Evolutionary conservation across 2,888 invertebrate genomes (phyloP).

Genomic region (Apotomis capreana): DNA sequence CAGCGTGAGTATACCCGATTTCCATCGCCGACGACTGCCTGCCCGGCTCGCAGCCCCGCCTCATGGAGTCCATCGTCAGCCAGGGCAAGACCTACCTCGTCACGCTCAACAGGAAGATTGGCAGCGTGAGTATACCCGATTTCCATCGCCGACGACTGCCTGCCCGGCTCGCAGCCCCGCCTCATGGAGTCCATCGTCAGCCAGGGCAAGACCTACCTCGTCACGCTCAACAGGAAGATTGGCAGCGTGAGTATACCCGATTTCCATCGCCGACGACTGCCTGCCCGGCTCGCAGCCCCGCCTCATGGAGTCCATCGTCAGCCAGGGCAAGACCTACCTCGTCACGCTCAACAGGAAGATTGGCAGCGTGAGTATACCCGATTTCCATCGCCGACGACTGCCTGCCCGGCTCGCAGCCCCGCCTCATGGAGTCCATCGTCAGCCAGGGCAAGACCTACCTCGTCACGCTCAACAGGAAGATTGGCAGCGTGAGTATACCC

Average conservation of each 20-base stretch:
- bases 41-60: constrained; percentile 61
- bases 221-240: constrained; percentile 73
- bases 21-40: constrained; percentile 53
- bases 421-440: too few relatives aligned
- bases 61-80: constrained; percentile 77
- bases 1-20: constrained; percentile 73
- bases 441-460: too few relatives aligned
- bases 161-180: constrained; percentile 59
- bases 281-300: too few relatives aligned
- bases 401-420: too few relatives aligned
- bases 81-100: constrained; percentile 76
- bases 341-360: too few relatives aligned
- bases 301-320: too few relatives aligned
- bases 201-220: constrained; percentile 74
- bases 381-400: too few relatives aligned
- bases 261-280: too few relatives aligned
- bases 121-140: constrained; percentile 75
- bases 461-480: too few relatives aligned
- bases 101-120: constrained; percentile 73
- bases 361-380: too few relatives aligned
- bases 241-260: constrained; percentile 76
- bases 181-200: constrained; percentile 78
- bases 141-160: constrained; percentile 54
- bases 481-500: too few relatives aligned
- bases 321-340: too few relatives aligned